Evolutionary conservation across 1,140 invertebrate species (phyloP), one percentile per base, ranked within the genome.

Genomic region (Anastatus disparis): DNA sequence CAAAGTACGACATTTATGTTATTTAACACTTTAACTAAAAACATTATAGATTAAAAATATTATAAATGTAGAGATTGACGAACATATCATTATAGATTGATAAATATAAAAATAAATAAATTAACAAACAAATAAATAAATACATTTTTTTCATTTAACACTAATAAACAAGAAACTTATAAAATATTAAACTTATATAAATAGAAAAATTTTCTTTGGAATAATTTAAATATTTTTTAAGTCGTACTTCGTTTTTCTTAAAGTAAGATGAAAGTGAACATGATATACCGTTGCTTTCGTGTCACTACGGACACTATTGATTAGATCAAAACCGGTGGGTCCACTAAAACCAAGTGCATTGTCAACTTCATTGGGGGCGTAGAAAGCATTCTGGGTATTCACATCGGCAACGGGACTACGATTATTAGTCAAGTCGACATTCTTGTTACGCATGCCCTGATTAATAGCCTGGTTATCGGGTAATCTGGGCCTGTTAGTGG

Each of bases 281-380:
- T 59, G 72, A 72, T 75, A 67, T 86, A 86, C 85, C 85, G 80
- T 85, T 83, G 77, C 71, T 66, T 78, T 76, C 78, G 74, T 72
- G 78, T 76, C 81, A 81, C 72, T 79, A 79, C 76, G 75, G 78
- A 72, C 77, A 82, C 78, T 81, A 77, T 73, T 56, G 76, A 74
- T 75, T 74, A 75, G 76, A 76, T 80, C 78, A 72, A 78, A 76
- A 73, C 73, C 77, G 72, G 74, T 68, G 67, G 72, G 67, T 81
- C 76, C 77, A 31, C 72, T 71, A 61, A 75, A 76, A 76, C 77
- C 78, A 58, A 85, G 74, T 80, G 81, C 80, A 77, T 82, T 75
- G 79, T 85, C 81, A 78, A 84, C 75, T 72, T 82, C 79, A 74
- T 78, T 81, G 67, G 77, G 58, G 71, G 29, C 68, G 72, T 75